Evolutionary conservation across 2,113 vertebrate species (phyloP).

Genomic region (Lophochroa leadbeateri): DNA sequence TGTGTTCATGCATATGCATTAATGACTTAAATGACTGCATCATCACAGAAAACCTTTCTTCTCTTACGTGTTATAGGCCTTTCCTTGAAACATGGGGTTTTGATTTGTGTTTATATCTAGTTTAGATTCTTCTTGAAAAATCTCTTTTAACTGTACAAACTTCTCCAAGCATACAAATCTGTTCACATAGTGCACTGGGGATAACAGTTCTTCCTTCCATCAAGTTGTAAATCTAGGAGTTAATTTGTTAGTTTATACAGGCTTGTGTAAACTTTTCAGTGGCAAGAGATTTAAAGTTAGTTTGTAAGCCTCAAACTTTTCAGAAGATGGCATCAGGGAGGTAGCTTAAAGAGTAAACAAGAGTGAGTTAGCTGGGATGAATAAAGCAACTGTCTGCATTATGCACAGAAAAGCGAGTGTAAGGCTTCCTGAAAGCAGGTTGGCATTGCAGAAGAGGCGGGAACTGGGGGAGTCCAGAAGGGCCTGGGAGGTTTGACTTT

Average conservation of each 20-base stretch:
- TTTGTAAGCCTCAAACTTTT: neutral
- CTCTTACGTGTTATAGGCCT: neutral
- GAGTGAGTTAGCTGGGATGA: neutral
- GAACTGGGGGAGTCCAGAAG: neutral
- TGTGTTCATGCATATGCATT: neutral
- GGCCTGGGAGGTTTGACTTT: neutral
- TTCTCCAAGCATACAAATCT: neutral
- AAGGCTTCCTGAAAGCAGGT: neutral
- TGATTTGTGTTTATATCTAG: neutral
- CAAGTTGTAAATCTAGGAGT: neutral
- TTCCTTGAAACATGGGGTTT: neutral
- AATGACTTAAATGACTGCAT: neutral
- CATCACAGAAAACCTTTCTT: neutral
- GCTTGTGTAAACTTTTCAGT: neutral
- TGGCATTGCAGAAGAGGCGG: neutral
- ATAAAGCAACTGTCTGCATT: neutral
- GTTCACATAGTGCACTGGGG: fast-evolving
- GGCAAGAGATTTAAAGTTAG: neutral
- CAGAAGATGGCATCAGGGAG: neutral
- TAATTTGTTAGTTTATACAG: neutral
- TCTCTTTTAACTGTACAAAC: fast-evolving
- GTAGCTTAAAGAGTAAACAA: neutral
- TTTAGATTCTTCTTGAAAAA: neutral
- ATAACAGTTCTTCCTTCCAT: neutral
- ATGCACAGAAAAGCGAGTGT: neutral